Evolutionary conservation across 2,888 invertebrate genomes (phyloP), one percentile per base, ranked within the genome.

Genomic region (Artemia sinica): DNA sequence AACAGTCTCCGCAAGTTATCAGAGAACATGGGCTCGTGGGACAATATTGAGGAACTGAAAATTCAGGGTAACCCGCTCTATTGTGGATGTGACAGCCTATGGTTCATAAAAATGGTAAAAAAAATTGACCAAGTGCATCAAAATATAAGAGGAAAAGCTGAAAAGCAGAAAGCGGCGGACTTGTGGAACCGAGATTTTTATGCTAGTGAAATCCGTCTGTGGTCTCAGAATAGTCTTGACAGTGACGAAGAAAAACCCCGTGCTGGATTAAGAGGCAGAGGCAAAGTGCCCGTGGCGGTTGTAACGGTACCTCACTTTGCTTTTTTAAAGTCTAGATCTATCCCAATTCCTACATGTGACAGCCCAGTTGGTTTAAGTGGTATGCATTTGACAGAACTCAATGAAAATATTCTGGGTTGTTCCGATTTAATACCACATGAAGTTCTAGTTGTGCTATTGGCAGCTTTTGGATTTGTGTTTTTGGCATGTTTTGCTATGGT

Each of bases 11-110:
- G 82, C 70, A 84, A 84, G 7, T 80, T 91, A 71, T 83, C 86
- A n/a, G 90, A 91, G 77, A 84, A 86, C 0, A 82, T 89, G 67
- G 86, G 89, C 58, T 84, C 88, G 48, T 91, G 89, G 82, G 63
- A 58, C 28, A 58, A 58, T 58, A 58, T 58, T 28, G 63, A 58
- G 28, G 8, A 58, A 8, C 28, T 58, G n/a, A 58, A 58, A 8
- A 28, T 58, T 8, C n/a, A 58, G 10, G 63, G 63, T 18, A 58
- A 58, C 28, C 63, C 63, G n/a, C 28, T 58, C n/a, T 58, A 58
- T 10, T 58, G 63, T 9, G 28, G 28, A n/a, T 58, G 63, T 58
- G 63, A 58, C 63, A 58, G n/a, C 8, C 63, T 58, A 28, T 58
- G 63, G 63, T 28, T 58, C 11, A 28, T 58, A 10, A 28, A 58